Base-by-base conservation (phyloP, 2,888 invertebrate genomes). In the Lasioglossum oenotherae region DNA sequence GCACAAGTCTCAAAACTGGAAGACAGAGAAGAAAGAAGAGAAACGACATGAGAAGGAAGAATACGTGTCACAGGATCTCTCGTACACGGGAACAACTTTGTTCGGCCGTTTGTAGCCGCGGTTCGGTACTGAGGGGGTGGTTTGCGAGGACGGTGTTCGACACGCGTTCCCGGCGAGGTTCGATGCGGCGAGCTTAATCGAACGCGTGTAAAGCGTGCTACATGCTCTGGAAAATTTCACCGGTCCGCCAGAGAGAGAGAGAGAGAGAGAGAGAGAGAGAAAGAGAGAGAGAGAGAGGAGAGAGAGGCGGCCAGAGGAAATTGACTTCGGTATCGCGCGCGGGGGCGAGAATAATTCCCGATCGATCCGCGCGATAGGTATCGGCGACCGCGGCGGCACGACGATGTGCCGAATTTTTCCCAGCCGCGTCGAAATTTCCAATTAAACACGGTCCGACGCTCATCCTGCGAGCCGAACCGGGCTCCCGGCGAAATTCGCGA, bases 361-460 rank as follows among this genome's bases (percentile, higher is more conserved):
- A 84, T 84, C 84, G 84, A 78, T 84, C 44, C 27, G 64, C 44
- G n/a, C 44, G 67, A 74, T 49, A 49, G 46, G 31, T 53, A 67
- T 67, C 67, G 67, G 19, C 64, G 35, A 35, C 31, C 74, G 35
- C 31, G 49, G n/a, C 74, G 49, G 41, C n/a, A 12, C 67, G 41
- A 74, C 46, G 49, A 53, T 53, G 73, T 35, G 73, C 78, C 75
- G 69, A 86, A 85, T 86, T 86, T 81, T 86, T 85, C 31, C 53
- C 69, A 16, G 35, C 74, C 64, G 35, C 67, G 72, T 57, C 35
- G 69, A 67, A 78, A 86, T 81, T 85, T 85, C 81, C 85, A 85
- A 85, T 86, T 86, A 86, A 86, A 81, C 85, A 71, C 80, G 69
- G 38, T 46, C 78, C 74, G 69, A 83, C 69, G 77, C 14, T 74